Evolutionary conservation across 2,888 invertebrate species (phyloP).

Genomic region (Lepeophtheirus nordmannii): DNA sequence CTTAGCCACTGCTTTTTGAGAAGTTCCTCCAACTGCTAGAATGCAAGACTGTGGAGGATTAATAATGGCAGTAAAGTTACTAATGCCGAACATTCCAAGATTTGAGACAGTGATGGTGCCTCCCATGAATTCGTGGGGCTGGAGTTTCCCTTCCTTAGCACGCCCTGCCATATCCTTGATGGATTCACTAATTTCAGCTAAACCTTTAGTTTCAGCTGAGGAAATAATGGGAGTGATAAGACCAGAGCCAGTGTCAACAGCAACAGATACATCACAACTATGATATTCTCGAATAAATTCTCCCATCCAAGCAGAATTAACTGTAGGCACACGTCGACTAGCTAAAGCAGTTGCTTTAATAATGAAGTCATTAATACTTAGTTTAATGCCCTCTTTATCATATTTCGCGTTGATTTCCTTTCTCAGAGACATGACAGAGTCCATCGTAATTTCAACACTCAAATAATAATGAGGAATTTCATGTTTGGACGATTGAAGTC

Average conservation of each 20-base stretch:
- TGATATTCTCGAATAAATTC: constrained; percentile 77
- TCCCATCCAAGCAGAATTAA: constrained; percentile 91
- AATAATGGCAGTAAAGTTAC: constrained; percentile 78
- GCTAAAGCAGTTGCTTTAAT: constrained; percentile 83
- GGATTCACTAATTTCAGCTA: constrained; percentile 61
- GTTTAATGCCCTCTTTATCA: constrained; percentile 61
- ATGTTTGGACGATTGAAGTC: constrained; percentile 66
- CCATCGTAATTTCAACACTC: constrained; percentile 66
- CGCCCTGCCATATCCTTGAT: constrained; percentile 65
- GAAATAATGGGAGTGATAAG: constrained; percentile 92
- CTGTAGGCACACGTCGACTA: constrained; percentile 73
- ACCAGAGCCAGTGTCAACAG: constrained; percentile 85
- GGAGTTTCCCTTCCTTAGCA: constrained; percentile 71
- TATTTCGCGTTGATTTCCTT: constrained; percentile 59
- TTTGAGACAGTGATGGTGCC: constrained; percentile 89
- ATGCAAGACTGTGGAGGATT: constrained; percentile 93
- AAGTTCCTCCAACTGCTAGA: constrained; percentile 70
- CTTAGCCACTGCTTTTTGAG: constrained; percentile 55
- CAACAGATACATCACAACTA: constrained; percentile 87
- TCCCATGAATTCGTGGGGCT: constrained; percentile 81
- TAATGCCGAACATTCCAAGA: constrained; percentile 82
- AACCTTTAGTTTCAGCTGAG: constrained; percentile 73
- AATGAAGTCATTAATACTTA: constrained; percentile 89
- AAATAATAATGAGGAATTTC: constrained; percentile 92
- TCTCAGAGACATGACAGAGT: constrained; percentile 53